phyloP scores from a whole-genome alignment of 2,888 invertebrate genomes.

The Vannuccia rotundouncinata region DNA sequence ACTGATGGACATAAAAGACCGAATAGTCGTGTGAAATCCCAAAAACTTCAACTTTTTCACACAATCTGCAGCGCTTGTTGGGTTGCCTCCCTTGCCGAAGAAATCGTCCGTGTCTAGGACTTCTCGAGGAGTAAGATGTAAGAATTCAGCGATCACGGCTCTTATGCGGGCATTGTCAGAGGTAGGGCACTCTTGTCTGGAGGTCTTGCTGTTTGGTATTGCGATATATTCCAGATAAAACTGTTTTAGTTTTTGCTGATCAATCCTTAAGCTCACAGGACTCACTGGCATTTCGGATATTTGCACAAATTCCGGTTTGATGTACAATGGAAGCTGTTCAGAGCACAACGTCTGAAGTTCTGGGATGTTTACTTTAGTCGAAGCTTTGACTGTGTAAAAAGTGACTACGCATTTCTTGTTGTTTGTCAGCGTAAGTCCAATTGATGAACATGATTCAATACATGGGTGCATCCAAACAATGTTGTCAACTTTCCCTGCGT shows the following conservation, averaged over 20 bases:
- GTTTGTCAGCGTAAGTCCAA: background rate
- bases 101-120: slow-evolving; percentile 5
- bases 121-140: slow-evolving; percentile 20
- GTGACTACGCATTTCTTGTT: background rate
- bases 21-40: background rate
- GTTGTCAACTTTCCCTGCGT: background rate
- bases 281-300: background rate
- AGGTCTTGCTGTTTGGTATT: background rate
- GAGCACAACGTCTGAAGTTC: background rate
- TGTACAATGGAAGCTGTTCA: background rate
- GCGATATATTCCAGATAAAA: background rate
- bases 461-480: background rate
- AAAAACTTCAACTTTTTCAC: background rate
- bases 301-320: background rate
- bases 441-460: slow-evolving; percentile 28
- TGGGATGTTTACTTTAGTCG: background rate
- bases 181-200: background rate
- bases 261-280: background rate
- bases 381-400: slow-evolving; percentile 15
- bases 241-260: background rate
- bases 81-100: slow-evolving; percentile 11
- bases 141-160: background rate
- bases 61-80: background rate
- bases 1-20: background rate
- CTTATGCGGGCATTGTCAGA: background rate